phyloP scores from a whole-genome alignment of 2,888 invertebrate genomes.

The Hypsopygia costalis region DNA sequence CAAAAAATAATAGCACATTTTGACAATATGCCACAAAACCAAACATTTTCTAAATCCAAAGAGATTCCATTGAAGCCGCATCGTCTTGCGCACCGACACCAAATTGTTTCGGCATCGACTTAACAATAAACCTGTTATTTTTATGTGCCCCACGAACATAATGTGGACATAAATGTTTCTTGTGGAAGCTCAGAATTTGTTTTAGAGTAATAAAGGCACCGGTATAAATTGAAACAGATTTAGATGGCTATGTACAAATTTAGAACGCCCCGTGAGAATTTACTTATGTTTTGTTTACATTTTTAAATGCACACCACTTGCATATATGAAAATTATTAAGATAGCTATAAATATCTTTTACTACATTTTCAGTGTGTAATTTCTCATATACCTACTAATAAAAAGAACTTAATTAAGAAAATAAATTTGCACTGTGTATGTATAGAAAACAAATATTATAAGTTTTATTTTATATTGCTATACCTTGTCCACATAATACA shows the following conservation, averaged over 20 bases:
- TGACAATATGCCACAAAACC: not conserved
- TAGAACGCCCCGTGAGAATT: constrained; percentile 8
- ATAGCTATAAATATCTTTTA: too few species aligned
- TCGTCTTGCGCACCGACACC: constrained; percentile 22
- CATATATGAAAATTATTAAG: too few species aligned
- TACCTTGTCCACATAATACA: too few species aligned
- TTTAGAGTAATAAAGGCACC: constrained; percentile 35
- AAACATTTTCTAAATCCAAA: constrained; percentile 5
- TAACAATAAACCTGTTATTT: constrained; percentile 54
- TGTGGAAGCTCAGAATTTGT: constrained; percentile 42
- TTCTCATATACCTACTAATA: too few species aligned
- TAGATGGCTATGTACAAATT: constrained; percentile 8
- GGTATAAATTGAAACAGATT: constrained; percentile 16
- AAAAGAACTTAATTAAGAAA: too few species aligned
- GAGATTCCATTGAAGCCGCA: constrained; percentile 11
- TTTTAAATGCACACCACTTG: not conserved
- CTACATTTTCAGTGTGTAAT: too few species aligned
- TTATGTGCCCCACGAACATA: constrained; percentile 41
- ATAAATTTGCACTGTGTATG: too few species aligned
- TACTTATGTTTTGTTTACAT: not conserved
- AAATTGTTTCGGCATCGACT: constrained; percentile 42
- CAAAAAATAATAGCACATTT: not conserved
- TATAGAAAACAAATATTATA: too few species aligned
- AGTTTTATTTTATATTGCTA: too few species aligned
- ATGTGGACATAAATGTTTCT: constrained; percentile 30